Evolutionary conservation across 2,888 invertebrate genomes (phyloP).

Genomic region (Augiades crinisus): DNA sequence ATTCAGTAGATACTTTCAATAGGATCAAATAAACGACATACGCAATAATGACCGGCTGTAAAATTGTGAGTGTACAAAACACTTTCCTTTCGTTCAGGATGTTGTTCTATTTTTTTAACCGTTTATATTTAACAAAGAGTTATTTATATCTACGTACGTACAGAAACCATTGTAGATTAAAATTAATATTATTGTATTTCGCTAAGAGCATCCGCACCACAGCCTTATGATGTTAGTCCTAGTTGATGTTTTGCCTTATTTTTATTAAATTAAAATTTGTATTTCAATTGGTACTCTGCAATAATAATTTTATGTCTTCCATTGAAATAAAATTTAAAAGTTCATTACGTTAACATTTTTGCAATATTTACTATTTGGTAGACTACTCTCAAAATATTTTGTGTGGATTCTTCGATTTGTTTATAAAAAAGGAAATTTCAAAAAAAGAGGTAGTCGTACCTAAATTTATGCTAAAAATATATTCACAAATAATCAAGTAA

Average conservation of each 20-base stretch:
- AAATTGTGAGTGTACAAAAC: no score
- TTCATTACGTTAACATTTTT: background rate
- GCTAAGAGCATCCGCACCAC: background rate
- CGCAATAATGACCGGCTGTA: slow-evolving; percentile 9
- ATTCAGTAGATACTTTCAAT: slow-evolving; percentile 35
- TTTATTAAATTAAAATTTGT: slow-evolving; percentile 3
- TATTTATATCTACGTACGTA: background rate
- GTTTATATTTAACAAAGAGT: background rate
- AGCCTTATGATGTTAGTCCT: background rate
- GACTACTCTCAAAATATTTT: background rate
- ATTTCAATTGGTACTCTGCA: slow-evolving; percentile 14
- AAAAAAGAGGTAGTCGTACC: no score
- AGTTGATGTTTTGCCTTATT: slow-evolving; percentile 3
- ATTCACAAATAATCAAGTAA: no score
- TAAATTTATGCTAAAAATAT: no score
- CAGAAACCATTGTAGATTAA: slow-evolving; percentile 2
- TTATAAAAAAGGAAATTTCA: no score
- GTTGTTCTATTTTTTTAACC: background rate
- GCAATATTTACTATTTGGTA: background rate
- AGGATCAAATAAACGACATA: slow-evolving; percentile 41
- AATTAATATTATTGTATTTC: background rate
- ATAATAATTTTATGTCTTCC: slow-evolving; percentile 29
- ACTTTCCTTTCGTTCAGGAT: no score
- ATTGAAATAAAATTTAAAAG: background rate
- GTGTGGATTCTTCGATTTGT: no score